A percentile compares a stretch with the other conserved stretches of the same genome.
These are phyloP conservation scores for Drosophila setosimentum DNA, from an alignment of 2,888 invertebrate species.

Conservation along the genomic window DNA sequence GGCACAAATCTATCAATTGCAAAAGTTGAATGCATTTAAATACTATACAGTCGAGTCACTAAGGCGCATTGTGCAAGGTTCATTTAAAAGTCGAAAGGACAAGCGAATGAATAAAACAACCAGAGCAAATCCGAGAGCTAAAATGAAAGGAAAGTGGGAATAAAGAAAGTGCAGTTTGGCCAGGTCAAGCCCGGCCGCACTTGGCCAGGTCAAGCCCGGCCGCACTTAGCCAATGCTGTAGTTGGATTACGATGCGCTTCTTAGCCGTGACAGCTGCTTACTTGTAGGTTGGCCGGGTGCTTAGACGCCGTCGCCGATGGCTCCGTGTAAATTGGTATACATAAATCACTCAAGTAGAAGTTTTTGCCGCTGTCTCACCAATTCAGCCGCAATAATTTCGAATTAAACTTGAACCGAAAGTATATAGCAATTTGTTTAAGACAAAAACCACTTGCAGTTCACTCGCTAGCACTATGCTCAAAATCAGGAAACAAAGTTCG, in stretches of 20 bases:
- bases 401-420: slow-evolving; percentile 76
- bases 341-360: slow-evolving; percentile 83
- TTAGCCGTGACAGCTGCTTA: slow-evolving; percentile 50
- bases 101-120: slow-evolving; percentile 72
- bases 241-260: slow-evolving; percentile 27
- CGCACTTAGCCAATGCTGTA: slow-evolving; percentile 31
- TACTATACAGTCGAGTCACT: slow-evolving; percentile 27
- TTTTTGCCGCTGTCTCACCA: slow-evolving; percentile 41
- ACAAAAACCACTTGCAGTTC: slow-evolving; percentile 68
- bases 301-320: slow-evolving; percentile 21
- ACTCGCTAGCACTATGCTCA: slow-evolving; percentile 1
- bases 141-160: slow-evolving; percentile 34
- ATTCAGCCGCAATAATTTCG: slow-evolving; percentile 68
- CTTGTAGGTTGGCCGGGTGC: slow-evolving; percentile 26
- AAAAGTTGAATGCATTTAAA: slow-evolving; percentile 69
- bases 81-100: slow-evolving; percentile 79
- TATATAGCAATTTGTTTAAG: slow-evolving; percentile 78
- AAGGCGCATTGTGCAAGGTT: slow-evolving; percentile 59
- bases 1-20: slow-evolving; percentile 73
- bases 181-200: slow-evolving; percentile 47
- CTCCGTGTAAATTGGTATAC: slow-evolving; percentile 79
- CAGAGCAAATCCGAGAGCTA: slow-evolving; percentile 36
- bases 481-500: slow-evolving; percentile 57
- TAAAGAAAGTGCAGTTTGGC: slow-evolving; percentile 33
- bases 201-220: slow-evolving; percentile 43